Evolutionary conservation across 2,888 invertebrate species (phyloP).

Genomic region (Diploptera punctata): DNA sequence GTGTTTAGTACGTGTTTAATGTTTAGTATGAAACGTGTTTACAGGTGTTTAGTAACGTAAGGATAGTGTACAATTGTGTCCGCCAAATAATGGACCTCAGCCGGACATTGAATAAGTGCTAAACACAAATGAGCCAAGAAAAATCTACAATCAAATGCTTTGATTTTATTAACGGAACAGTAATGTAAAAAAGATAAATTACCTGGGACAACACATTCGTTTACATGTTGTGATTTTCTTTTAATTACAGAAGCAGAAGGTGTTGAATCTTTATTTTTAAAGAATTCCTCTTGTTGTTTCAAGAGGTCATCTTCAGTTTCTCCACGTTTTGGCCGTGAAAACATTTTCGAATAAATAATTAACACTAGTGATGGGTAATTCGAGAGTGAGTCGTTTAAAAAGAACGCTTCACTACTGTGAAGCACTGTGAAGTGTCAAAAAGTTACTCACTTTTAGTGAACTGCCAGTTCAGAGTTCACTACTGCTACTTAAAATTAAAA

Average conservation of each 20-base stretch:
- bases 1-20: too few species aligned
- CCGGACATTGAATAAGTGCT: conserved; percentile 3
- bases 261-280: conserved; percentile 62
- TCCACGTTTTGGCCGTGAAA: conserved; percentile 67
- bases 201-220: neutral
- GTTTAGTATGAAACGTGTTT: too few species aligned
- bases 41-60: neutral
- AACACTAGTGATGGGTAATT: too few species aligned
- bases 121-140: conserved; percentile 17
- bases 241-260: conserved; percentile 69
- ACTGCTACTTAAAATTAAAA: too few species aligned
- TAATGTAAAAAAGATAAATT: neutral
- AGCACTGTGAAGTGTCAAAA: too few species aligned
- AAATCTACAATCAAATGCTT: neutral
- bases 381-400: too few species aligned
- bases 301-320: conserved; percentile 79
- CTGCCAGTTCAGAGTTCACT: too few species aligned
- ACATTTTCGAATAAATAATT: conserved; percentile 56
- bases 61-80: neutral
- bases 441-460: too few species aligned
- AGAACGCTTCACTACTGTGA: too few species aligned
- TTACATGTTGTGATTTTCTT: conserved; percentile 22
- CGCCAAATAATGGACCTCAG: too few species aligned
- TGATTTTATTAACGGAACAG: neutral
- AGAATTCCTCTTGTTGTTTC: conserved; percentile 74